phyloP scores from a whole-genome alignment of 2,797 vertebrate genomes.

The Eospalax fontanierii region DNA sequence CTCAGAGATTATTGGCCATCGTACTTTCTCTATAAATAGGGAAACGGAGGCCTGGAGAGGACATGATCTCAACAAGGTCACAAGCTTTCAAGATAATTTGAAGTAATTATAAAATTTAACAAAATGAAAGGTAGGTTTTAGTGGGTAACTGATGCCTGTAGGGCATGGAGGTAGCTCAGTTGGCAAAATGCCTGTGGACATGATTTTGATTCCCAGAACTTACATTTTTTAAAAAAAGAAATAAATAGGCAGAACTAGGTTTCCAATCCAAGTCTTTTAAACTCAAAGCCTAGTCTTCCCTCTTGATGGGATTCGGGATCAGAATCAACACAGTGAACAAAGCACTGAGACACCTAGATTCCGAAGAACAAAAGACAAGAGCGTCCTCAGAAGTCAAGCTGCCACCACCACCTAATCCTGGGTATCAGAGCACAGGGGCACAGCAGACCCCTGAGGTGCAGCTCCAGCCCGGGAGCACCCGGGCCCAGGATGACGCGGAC shows the following conservation, averaged over 20 bases:
- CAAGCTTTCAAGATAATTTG: not conserved
- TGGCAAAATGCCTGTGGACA: not conserved
- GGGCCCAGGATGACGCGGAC: not conserved
- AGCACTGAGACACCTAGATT: not conserved
- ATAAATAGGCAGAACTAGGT: not conserved
- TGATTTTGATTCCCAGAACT: not conserved
- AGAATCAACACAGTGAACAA: not conserved
- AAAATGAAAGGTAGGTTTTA: not conserved
- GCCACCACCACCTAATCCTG: not conserved
- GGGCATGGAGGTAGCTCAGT: not conserved
- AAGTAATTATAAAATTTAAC: slow-evolving; percentile 20
- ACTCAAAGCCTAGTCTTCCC: not conserved
- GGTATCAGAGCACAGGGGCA: not conserved
- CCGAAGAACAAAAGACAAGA: not conserved
- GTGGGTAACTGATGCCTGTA: not conserved
- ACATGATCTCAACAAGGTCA: not conserved
- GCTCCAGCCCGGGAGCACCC: rapidly evolving
- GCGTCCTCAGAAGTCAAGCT: not conserved
- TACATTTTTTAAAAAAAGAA: not conserved
- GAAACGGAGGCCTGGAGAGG: not conserved
- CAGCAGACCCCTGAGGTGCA: no score
- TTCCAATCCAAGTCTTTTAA: not conserved
- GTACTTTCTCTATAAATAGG: not conserved
- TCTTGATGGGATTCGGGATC: not conserved
- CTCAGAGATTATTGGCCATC: not conserved